A percentile compares a stretch with the other conserved stretches of the same genome.
Conservation (phyloP, 2,113 vertebrate genomes). For the Ariopsis seemanni region DNA sequence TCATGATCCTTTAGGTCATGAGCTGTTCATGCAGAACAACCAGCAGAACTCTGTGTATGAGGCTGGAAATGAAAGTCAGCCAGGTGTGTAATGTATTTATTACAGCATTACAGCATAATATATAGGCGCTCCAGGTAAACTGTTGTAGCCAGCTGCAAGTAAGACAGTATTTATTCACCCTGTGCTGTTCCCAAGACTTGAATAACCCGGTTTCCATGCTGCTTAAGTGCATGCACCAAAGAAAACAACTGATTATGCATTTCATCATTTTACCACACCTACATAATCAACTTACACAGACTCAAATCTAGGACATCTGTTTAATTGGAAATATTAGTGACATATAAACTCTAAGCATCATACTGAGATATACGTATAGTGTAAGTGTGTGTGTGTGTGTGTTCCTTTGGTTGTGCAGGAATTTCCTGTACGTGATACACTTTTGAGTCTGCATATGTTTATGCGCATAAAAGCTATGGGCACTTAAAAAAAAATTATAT, state of each 20-base stretch:
- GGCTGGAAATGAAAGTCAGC: not conserved
- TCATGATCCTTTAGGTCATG: not conserved
- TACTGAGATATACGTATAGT: not conserved
- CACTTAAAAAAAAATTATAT: not conserved
- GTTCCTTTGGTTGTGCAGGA: not conserved
- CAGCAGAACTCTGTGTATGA: not conserved
- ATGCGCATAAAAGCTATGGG: not conserved
- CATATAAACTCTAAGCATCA: not conserved
- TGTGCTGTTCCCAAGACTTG: conserved; percentile 23
- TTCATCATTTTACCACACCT: conserved; percentile 35
- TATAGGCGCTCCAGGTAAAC: not conserved
- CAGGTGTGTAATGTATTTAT: not conserved
- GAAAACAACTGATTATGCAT: conserved; percentile 18
- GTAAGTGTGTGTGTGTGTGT: not conserved
- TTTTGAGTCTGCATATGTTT: not conserved
- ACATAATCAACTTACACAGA: conserved; percentile 11
- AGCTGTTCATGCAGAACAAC: not conserved
- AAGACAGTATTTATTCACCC: not conserved
- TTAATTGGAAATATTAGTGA: not conserved
- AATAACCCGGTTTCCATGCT: conserved; percentile 26
- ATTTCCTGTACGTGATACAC: not conserved
- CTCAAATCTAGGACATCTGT: conserved; percentile 12
- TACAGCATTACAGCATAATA: not conserved
- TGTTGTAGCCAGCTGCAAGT: not conserved
- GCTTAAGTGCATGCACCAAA: conserved; percentile 22